phyloP scores from a whole-genome alignment of 2,113 vertebrate genomes.

The Triplophysa tibetana region DNA sequence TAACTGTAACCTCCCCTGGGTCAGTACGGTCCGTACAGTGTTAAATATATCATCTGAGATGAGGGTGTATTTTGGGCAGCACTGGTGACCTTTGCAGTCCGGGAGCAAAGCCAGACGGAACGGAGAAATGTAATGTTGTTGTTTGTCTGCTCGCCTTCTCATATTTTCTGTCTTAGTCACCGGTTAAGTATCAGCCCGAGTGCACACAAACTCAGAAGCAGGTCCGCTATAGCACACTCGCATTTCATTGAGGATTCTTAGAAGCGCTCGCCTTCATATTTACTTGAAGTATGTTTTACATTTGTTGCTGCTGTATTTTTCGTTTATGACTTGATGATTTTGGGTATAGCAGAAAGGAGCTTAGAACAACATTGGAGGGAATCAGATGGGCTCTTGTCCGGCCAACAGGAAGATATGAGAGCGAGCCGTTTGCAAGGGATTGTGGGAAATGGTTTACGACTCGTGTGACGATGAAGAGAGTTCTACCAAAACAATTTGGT shows the following conservation, averaged over 20 bases:
- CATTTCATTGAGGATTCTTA: too few relatives aligned
- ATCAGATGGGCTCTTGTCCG: slow-evolving; percentile 11
- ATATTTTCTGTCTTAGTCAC: too few relatives aligned
- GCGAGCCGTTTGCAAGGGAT: slow-evolving; percentile 5
- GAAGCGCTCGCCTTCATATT: too few relatives aligned
- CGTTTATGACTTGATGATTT: too few relatives aligned
- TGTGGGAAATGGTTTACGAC: slow-evolving; percentile 46
- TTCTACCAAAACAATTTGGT: too few relatives aligned
- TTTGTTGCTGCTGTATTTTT: too few relatives aligned
- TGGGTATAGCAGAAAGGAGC: not conserved
- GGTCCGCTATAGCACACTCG: too few relatives aligned
- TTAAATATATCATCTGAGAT: not conserved
- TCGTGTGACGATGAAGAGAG: slow-evolving; percentile 25
- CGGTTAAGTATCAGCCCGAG: too few relatives aligned
- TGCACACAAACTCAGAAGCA: too few relatives aligned
- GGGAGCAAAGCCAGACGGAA: not conserved
- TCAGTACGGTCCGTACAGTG: not conserved
- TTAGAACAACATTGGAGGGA: slow-evolving; percentile 32
- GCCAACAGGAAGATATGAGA: slow-evolving; percentile 11
- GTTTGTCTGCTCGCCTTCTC: too few relatives aligned
- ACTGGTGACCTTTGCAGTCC: not conserved
- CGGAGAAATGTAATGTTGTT: not conserved
- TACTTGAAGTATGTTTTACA: too few relatives aligned
- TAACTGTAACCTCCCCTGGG: not conserved
- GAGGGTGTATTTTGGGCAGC: not conserved